Percentiles rank a stretch among this genome's conserved stretches.
Conservation (phyloP, 2,113 vertebrate species). For the Girardinichthys multiradiatus region DNA sequence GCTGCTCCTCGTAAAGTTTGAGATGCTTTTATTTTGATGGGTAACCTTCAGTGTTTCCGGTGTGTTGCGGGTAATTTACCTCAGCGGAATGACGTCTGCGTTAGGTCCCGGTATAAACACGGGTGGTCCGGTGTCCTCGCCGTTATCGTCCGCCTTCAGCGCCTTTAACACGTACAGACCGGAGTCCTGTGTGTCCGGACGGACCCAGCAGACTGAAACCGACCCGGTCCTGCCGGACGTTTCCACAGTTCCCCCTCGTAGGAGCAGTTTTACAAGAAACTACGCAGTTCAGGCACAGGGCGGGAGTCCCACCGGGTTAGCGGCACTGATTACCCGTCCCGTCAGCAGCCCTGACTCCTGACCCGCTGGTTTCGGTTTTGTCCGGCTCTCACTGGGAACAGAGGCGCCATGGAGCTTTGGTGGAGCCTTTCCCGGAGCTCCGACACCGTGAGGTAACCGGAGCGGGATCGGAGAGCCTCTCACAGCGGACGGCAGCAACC, state of each 20-base stretch:
- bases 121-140: neutral
- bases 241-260: neutral
- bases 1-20: too few species aligned
- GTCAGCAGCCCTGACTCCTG: neutral
- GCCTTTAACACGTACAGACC: rapidly evolving
- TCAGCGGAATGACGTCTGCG: conserved; percentile 24
- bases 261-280: neutral
- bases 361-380: neutral
- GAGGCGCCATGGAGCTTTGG: conserved; percentile 34
- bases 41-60: neutral
- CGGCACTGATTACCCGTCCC: conserved; percentile 2
- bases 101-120: conserved; percentile 34
- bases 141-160: neutral
- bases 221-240: neutral
- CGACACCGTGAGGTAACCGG: conserved; percentile 43
- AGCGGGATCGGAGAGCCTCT: conserved; percentile 15
- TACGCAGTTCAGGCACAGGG: conserved; percentile 5
- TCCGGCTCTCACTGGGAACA: neutral
- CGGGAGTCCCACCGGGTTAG: neutral
- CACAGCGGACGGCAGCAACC: conserved; percentile 23
- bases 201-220: rapidly evolving
- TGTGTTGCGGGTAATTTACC: neutral
- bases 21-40: conserved; percentile 45
- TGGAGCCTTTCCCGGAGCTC: conserved; percentile 31
- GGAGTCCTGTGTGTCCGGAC: neutral